Evolutionary conservation across 1,140 invertebrate genomes (phyloP), one percentile per base, ranked within the genome.

Genomic region (Drosophila sproati): DNA sequence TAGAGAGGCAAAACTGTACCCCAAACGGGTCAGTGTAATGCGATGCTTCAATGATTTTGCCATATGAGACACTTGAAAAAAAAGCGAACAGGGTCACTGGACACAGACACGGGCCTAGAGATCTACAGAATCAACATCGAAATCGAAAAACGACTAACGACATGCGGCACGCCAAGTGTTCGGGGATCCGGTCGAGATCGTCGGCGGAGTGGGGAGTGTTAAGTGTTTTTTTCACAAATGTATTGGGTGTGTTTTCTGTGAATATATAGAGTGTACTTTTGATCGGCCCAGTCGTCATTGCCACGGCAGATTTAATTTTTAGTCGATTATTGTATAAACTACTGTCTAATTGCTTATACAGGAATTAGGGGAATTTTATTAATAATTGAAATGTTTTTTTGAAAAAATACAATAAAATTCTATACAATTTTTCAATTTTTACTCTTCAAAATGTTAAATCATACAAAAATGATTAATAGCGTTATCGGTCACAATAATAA

Each of bases 1-100:
- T 20, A 41, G 8, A 41, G n/a, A 45, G 51, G 61, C 72, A 66
- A 55, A 85, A 86, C 75, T 64, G 54, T 39, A 75, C 76, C 74
- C 75, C 75, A 85, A 82, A 62, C 48, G 28, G 50, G 43, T 37
- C 55, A 50, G 69, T 80, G 67, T 45, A 73, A 79, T 77, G 72
- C 62, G 70, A 83, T 83, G 83, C 83, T 77, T 88, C 76, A 87
- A 87, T 73, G 82, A 87, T 74, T 89, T 51, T 45, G 61, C 47
- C 70, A 78, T 60, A 70, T 55, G 75, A 78, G 82, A 85, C 64
- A 47, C 12, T 57, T 66, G 1, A 5, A 56, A 71, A 20, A 20
- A 63, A 54, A 52, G 60, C 34, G 37, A 12, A 28, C 51, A 72
- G 72, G 78, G 72, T 59, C 55, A 64, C 72, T 62, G 78, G 57